Evolutionary conservation across 2,797 vertebrate species (phyloP).

Genomic region (Crenuchus spilurus): DNA sequence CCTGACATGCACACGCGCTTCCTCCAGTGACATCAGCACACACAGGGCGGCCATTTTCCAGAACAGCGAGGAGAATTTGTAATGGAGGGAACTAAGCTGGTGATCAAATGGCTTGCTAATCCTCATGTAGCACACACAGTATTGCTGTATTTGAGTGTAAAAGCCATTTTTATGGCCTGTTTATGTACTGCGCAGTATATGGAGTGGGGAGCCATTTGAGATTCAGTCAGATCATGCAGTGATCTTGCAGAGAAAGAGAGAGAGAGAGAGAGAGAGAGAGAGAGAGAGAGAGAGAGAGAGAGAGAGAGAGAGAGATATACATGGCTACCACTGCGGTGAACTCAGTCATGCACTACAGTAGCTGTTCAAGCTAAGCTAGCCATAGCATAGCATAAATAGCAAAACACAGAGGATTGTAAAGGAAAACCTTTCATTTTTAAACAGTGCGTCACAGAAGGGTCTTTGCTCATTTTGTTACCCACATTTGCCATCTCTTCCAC

Average conservation of each 20-base stretch:
- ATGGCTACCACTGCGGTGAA: slow-evolving; percentile 19
- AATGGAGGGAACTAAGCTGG: slow-evolving; percentile 75
- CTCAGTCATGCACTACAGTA: background rate
- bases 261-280: slow-evolving; percentile 21
- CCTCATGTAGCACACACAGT: too few relatives aligned
- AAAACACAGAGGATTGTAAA: background rate
- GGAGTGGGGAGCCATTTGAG: background rate
- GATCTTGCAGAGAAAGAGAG: slow-evolving; percentile 24
- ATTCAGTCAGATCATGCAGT: background rate
- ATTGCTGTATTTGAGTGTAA: too few relatives aligned
- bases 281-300: slow-evolving; percentile 17
- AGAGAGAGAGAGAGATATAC: slow-evolving; percentile 11
- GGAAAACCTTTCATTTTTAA: background rate
- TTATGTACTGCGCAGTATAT: background rate
- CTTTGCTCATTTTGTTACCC: too few relatives aligned
- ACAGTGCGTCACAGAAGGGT: too few relatives aligned
- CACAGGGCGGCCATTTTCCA: slow-evolving; percentile 79
- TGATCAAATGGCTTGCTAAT: too few relatives aligned
- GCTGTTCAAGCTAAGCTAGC: background rate
- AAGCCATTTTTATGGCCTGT: background rate
- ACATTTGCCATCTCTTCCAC: too few relatives aligned
- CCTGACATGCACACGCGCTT: slow-evolving; percentile 19
- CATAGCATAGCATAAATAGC: background rate
- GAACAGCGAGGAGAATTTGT: slow-evolving; percentile 69
- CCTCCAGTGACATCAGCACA: slow-evolving; percentile 58